Percentiles rank a stretch among this genome's conserved stretches.
Evolutionary conservation across 2,888 invertebrate species (phyloP).

Genomic region (Leptarthrus brevirostris): DNA sequence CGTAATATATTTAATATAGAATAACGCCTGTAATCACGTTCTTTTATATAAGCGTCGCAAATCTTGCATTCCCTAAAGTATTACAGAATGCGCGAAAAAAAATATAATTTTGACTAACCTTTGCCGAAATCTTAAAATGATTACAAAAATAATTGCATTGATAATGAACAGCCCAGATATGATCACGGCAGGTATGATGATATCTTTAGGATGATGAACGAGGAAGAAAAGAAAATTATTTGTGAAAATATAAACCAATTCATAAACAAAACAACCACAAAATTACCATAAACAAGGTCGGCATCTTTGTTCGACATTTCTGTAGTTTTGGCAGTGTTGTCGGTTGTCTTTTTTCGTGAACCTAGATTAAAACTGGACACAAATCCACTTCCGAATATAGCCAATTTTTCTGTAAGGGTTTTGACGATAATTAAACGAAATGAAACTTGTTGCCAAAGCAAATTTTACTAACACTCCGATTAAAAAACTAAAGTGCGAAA

Average conservation of each 20-base stretch:
- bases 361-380: conserved; percentile 50
- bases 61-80: conserved; percentile 28
- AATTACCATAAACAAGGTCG: conserved; percentile 58
- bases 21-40: no score
- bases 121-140: conserved; percentile 70
- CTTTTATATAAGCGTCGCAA: no score
- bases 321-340: conserved; percentile 27
- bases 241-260: conserved; percentile 38
- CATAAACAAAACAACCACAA: conserved; percentile 24
- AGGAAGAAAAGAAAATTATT: conserved; percentile 44
- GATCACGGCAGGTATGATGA: conserved; percentile 77
- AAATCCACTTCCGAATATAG: conserved; percentile 54
- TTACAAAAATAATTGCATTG: conserved; percentile 78
- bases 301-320: conserved; percentile 57
- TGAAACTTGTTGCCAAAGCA: no score
- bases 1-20: no score
- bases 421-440: background rate
- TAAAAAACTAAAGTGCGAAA: conserved; percentile 24
- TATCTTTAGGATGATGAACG: conserved; percentile 68
- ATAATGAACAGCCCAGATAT: conserved; percentile 78
- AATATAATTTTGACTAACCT: conserved; percentile 55
- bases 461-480: background rate
- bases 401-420: conserved; percentile 56
- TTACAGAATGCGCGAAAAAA: background rate
- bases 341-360: conserved; percentile 49